Base-by-base conservation (phyloP, 37 sponge, comb jelly and placozoan species). In the Chondrilla cf. caribensis region DNA sequence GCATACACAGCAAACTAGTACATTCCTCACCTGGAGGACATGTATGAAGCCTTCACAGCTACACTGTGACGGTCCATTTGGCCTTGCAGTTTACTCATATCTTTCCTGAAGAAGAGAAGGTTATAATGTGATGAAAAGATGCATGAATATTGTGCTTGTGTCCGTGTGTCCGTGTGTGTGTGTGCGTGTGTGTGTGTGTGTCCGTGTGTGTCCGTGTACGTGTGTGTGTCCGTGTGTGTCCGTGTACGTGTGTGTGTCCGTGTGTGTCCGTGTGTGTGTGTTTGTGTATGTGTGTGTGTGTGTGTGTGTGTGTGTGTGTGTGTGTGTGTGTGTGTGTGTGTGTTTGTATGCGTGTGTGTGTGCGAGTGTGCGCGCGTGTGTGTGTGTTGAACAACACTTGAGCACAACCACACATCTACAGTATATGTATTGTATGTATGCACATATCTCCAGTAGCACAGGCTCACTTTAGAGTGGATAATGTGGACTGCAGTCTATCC, bases 1-100 rank as follows among this genome's bases (percentile, higher is more conserved):
- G 29, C 68, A 67, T 2, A 67, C 32, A 28, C 64, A 60, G 11
- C 51, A 47, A 6, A 47, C 51, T 14, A 6, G n/a, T 22, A 0
- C 11, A 6, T 4, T 3, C 55, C 73, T 44, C 38, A 90, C 90
- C 80, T 90, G 36, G 93, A 84, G 19, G 93, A 88, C 17, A 77
- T 38, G 54, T 81, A 79, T 2, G 93, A 92, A 24, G 84, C 89
- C 24, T 17, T 41, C 32, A 88, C 76, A 21, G 89, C 47, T 19
- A 78, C 81, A 8, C 86, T 59, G 70, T 88, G 89, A 2, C 78
- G 66, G 58, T 88, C 81, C 84, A 92, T 88, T 54, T 86, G 73
- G 19, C 37, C 11, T 57, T 88, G 89, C 22, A 88, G 73, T 65
- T 84, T 75, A 32, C 79, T 57, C 93, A 92, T 92, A 71, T 92